Evolutionary conservation across 1,140 invertebrate species (phyloP).

Genomic region (Gonioctena quinquepunctata): DNA sequence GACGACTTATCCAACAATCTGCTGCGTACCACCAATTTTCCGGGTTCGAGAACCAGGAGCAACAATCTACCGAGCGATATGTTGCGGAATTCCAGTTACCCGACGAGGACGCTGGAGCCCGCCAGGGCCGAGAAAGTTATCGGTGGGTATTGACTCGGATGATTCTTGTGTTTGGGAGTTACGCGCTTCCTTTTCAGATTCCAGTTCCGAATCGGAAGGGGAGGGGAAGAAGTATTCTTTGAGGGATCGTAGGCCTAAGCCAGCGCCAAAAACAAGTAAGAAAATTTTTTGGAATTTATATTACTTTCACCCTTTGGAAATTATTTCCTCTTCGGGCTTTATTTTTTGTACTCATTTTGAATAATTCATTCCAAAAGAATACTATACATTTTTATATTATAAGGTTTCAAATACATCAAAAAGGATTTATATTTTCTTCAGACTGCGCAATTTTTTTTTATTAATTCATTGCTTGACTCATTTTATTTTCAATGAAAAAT

Average conservation of each 20-base stretch:
- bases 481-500: too few relatives aligned
- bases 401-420: too few relatives aligned
- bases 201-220: slow-evolving; percentile 37
- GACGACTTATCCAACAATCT: not conserved
- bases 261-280: slow-evolving; percentile 39
- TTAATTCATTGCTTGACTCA: too few relatives aligned
- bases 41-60: not conserved
- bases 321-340: too few relatives aligned
- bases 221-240: slow-evolving; percentile 42
- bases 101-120: not conserved
- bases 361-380: too few relatives aligned
- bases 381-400: too few relatives aligned
- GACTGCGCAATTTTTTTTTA: too few relatives aligned
- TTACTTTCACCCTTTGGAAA: too few relatives aligned
- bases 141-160: not conserved
- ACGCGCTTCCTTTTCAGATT: slow-evolving; percentile 17
- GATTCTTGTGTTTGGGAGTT: not conserved
- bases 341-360: too few relatives aligned
- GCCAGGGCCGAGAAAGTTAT: slow-evolving; percentile 8
- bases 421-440: too few relatives aligned
- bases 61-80: not conserved
- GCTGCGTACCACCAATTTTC: not conserved
- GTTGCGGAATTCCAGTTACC: not conserved
- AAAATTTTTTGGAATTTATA: too few relatives aligned
- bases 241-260: slow-evolving; percentile 42